phyloP scores from a whole-genome alignment of 2,113 vertebrate species.

The Calyptommatus sinebrachiatus region DNA sequence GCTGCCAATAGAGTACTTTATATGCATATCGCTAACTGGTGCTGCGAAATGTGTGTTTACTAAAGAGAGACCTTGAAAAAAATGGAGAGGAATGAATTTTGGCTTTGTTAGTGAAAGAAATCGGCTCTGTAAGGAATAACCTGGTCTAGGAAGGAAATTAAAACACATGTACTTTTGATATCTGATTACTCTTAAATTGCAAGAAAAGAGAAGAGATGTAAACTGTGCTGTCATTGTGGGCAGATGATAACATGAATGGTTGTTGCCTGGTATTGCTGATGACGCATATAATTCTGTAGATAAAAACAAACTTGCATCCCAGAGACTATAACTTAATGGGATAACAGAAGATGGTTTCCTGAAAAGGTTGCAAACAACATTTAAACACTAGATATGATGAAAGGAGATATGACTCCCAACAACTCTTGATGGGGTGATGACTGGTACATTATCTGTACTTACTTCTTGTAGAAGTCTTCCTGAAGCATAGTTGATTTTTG shows the following conservation, averaged over 20 bases:
- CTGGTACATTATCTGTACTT: background rate
- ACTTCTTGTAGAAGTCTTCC: background rate
- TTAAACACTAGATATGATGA: background rate
- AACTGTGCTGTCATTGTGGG: background rate
- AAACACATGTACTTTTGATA: constrained; percentile 4
- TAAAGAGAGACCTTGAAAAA: background rate
- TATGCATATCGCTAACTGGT: constrained; percentile 2
- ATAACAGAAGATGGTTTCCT: background rate
- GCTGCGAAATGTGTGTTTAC: background rate
- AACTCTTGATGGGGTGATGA: constrained; percentile 2
- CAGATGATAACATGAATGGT: background rate
- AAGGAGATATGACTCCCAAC: background rate
- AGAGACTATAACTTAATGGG: no score
- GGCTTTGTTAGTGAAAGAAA: background rate
- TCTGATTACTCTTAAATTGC: background rate
- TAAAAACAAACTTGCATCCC: no score
- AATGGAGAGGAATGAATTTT: background rate
- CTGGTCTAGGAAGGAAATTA: background rate
- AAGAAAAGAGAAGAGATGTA: background rate
- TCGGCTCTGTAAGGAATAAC: background rate
- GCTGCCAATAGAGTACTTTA: background rate
- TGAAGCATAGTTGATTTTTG: no score
- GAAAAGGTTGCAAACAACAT: background rate
- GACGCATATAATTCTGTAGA: background rate
- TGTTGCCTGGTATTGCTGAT: background rate